Base-by-base conservation (phyloP, 2,797 vertebrate genomes). In the Chelmon rostratus region DNA sequence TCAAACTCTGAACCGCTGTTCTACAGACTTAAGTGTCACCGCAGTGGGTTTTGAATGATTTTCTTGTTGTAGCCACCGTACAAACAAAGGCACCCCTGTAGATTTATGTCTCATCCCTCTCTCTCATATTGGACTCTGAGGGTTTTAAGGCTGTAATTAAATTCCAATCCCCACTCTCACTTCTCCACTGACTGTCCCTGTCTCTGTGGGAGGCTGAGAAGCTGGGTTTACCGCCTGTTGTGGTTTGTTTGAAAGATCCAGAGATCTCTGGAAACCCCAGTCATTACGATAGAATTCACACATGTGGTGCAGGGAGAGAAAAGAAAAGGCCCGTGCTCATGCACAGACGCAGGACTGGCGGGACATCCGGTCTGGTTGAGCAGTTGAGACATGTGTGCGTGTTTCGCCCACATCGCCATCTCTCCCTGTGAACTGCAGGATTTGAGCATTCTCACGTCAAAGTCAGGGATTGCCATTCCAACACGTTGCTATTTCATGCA, bases 91-190 rank as follows among this genome's bases (percentile, higher is more conserved):
- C 92, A 89, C 91, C 91, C 91, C 91, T 86, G 91, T 86, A 92
- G 92, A 92, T 94, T 92, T 90, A 92, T 87, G 90, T 86, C 92
- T 93, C 94, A 94, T 94, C 93, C 89, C 90, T 92, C 89, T 91
- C 89, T 89, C 91, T 93, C 94, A 94, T 94, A 94, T 95, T 93
- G 91, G 93, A 93, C 92, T 94, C 90, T 81, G 90, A 89, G 93
- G 90, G 94, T 86, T 94, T 93, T 91, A 89, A 89, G 91, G 93
- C 92, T 94, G 91, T 94, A 94, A 94, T 94, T 94, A 95, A 94
- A 94, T 94, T 95, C 93, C 93, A 92, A 93, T 93, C 93, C 92
- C 90, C 81, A 90, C 94, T 94, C 91, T 94, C 92, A 92, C 91
- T 93, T 90, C 91, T 92, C 86, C 89, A 62, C 86, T 64, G 88